These are phyloP conservation scores for Cheilosia pagana DNA, from an alignment of 2,888 invertebrate genomes.

Conservation along the genomic window DNA sequence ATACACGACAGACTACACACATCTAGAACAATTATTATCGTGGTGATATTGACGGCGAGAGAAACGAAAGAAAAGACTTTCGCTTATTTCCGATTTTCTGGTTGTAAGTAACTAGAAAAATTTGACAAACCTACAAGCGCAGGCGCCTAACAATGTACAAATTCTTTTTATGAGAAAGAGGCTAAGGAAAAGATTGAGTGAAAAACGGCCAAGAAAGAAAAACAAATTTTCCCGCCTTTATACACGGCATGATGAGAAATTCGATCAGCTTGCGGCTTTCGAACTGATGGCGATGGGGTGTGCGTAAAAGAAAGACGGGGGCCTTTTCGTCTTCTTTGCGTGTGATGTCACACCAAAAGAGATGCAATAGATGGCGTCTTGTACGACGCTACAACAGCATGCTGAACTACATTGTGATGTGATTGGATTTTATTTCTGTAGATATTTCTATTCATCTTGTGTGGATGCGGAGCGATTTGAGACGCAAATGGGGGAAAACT, in stretches of 20 bases:
- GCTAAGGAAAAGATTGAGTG: constrained; percentile 21
- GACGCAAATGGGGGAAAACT: constrained; percentile 39
- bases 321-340: constrained; percentile 11
- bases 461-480: constrained; percentile 22
- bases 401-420: constrained; percentile 31
- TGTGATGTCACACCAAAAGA: constrained; percentile 64
- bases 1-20: constrained; percentile 35
- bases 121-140: constrained; percentile 12
- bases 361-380: constrained; percentile 36
- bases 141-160: constrained; percentile 33
- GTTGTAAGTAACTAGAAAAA: constrained; percentile 10
- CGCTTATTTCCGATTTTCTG: constrained; percentile 65
- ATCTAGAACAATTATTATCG: constrained; percentile 54
- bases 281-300: constrained; percentile 4
- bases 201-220: constrained; percentile 38
- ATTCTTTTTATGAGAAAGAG: constrained; percentile 21
- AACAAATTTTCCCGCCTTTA: constrained; percentile 65
- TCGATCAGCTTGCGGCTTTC: constrained; percentile 68
- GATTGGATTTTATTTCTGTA: constrained; percentile 17
- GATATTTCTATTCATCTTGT: neutral
- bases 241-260: constrained; percentile 64
- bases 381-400: constrained; percentile 4
- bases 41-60: constrained; percentile 42
- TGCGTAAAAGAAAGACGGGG: constrained; percentile 6
- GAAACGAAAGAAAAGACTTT: constrained; percentile 59